Base-by-base conservation (phyloP, 1,140 invertebrate species). In the Neoseiulus cucumeris region DNA sequence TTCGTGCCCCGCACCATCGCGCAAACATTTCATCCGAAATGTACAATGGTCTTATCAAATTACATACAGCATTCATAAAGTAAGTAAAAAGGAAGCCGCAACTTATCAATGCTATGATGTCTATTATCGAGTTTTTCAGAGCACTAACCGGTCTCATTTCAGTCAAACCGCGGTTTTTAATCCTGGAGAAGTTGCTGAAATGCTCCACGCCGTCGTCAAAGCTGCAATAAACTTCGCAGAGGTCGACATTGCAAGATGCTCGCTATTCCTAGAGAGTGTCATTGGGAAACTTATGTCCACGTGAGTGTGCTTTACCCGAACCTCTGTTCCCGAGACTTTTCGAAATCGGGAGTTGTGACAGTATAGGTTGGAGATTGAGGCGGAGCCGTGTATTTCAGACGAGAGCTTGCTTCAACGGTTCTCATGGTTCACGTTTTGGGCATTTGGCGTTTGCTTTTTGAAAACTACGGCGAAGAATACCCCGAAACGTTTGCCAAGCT, bases 101-200 rank as follows among this genome's bases (percentile, higher is more conserved):
- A n/a, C n/a, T n/a, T n/a, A n/a, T n/a, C n/a, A n/a, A n/a, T n/a
- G n/a, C n/a, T n/a, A n/a, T n/a, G n/a, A n/a, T n/a, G n/a, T n/a
- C n/a, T n/a, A n/a, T n/a, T n/a, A n/a, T n/a, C n/a, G n/a, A n/a
- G 33, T 39, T 9, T 4, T 39, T 39, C 33, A 39, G 9, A 39
- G 9, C 33, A 6, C 33, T 4, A 39, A 6, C 14, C 22, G n/a
- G 14, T 59, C 1, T 59, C 14, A n/a, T 59, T 59, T 25, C 22
- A 59, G 51, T 20, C 51, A 59, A 59, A 59, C 22, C 14, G 33
- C 51, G 22, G 51, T 59, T 25, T 59, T 59, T 20, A 59, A 59
- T 59, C 51, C 51, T 17, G 51, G 25, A 25, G 51, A 59, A 9
- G 51, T 59, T 25, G 51, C 51, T 17, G 51, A 59, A 25, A 59